phyloP scores from a whole-genome alignment of 2,888 invertebrate species.

The Amblyteles armatorius region DNA sequence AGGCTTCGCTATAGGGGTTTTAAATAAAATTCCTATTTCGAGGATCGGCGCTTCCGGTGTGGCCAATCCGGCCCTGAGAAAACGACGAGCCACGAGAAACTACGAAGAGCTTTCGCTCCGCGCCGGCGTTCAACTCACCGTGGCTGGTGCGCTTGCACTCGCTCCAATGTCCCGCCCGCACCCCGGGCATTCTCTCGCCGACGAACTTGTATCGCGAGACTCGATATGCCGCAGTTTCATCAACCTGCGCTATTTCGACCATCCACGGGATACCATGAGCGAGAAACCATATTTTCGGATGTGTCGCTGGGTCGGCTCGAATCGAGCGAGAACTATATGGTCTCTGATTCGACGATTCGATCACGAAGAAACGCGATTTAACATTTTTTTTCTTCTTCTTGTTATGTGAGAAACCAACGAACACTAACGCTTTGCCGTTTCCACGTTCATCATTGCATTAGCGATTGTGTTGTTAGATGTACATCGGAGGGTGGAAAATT shows the following conservation, averaged over 20 bases:
- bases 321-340: background rate
- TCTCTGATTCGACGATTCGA: background rate
- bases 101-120: conserved; percentile 53
- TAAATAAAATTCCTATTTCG: background rate
- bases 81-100: conserved; percentile 45
- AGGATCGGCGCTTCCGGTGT: conserved; percentile 9
- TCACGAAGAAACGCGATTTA: background rate
- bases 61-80: conserved; percentile 21
- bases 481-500: background rate
- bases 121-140: conserved; percentile 50
- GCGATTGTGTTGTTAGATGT: background rate
- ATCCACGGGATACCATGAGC: background rate
- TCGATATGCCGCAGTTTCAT: conserved; percentile 48
- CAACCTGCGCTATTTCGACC: conserved; percentile 30
- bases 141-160: conserved; percentile 17
- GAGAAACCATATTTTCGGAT: conserved; percentile 5
- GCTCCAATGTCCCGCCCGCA: conserved; percentile 12
- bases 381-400: background rate
- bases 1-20: background rate
- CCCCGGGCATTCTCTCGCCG: conserved; percentile 13
- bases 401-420: background rate
- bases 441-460: background rate
- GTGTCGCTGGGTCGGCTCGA: background rate
- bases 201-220: conserved; percentile 15
- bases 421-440: background rate